Evolutionary conservation across 2,113 vertebrate species (phyloP).

Genomic region (Accipiter virgatus): DNA sequence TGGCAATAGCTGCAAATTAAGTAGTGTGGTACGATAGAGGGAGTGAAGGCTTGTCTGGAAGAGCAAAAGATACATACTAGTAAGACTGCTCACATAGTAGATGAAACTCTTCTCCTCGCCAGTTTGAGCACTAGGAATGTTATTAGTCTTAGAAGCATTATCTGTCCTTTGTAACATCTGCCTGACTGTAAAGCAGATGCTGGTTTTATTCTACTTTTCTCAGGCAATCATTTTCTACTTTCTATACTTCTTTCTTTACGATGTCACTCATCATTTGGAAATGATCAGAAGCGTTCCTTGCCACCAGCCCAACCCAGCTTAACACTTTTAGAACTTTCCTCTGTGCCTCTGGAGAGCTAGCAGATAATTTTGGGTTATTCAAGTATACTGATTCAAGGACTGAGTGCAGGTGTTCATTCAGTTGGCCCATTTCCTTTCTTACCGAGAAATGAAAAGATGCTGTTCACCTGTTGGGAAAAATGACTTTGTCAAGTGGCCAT

Average conservation of each 20-base stretch:
- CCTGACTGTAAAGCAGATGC: not conserved
- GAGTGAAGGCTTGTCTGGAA: constrained; percentile 10
- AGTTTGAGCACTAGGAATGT: not conserved
- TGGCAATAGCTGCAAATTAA: constrained; percentile 24
- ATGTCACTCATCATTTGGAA: constrained; percentile 26
- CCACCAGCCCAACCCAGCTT: not conserved
- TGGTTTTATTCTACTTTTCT: constrained; percentile 15
- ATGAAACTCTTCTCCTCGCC: not conserved
- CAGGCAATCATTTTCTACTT: constrained; percentile 4
- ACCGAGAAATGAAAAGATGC: not conserved
- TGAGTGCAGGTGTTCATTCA: not conserved
- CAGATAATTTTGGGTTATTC: not conserved
- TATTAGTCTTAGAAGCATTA: not conserved
- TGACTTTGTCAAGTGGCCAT: not conserved
- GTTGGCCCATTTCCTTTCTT: not conserved
- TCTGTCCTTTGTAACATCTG: not conserved
- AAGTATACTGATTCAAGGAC: not conserved
- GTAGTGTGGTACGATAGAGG: not conserved
- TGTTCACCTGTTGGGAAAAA: not conserved
- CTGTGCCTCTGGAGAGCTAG: not conserved
- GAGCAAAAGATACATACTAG: not conserved
- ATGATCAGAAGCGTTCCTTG: not conserved
- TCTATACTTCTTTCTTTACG: not conserved
- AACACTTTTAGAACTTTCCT: not conserved
- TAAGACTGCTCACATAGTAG: not conserved